Percentiles rank a stretch among this genome's conserved stretches.
phyloP scores from a whole-genome alignment of 1,140 invertebrate genomes.

The Sitobion miscanthi region DNA sequence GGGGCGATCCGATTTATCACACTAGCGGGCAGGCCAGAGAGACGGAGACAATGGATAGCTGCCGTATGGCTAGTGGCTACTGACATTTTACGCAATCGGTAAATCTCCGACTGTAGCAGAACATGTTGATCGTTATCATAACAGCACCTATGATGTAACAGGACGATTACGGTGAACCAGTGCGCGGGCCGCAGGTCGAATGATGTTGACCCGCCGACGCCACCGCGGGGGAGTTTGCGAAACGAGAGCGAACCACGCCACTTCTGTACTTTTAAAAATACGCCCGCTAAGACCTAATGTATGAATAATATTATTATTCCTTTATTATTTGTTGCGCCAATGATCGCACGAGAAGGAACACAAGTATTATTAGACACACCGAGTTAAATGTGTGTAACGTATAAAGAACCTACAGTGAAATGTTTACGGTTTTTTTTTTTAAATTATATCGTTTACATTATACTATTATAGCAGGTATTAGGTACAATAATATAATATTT shows the following conservation, averaged over 20 bases:
- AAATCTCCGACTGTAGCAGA: not conserved
- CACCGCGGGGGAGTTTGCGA: constrained; percentile 27
- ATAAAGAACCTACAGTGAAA: not conserved
- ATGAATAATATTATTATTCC: not conserved
- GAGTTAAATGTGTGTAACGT: not conserved
- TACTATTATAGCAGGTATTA: not conserved
- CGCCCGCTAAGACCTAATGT: not conserved
- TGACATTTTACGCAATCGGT: constrained; percentile 28
- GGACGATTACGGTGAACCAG: constrained; percentile 3
- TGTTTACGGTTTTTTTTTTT: not conserved
- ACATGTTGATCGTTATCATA: not conserved
- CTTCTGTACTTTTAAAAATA: not conserved
- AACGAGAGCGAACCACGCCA: constrained; percentile 18
- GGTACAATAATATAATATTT: not conserved
- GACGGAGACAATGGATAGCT: not conserved
- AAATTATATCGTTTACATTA: not conserved
- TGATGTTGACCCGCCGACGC: not conserved
- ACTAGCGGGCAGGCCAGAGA: not conserved
- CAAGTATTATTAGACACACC: not conserved
- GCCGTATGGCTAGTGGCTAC: not conserved
- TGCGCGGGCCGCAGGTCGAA: not conserved
- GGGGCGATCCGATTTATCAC: not conserved
- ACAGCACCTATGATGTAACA: not conserved
- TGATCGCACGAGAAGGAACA: not conserved
- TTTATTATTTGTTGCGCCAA: not conserved